phyloP scores from a whole-genome alignment of 2,888 invertebrate species.

The Aphrophora alni region DNA sequence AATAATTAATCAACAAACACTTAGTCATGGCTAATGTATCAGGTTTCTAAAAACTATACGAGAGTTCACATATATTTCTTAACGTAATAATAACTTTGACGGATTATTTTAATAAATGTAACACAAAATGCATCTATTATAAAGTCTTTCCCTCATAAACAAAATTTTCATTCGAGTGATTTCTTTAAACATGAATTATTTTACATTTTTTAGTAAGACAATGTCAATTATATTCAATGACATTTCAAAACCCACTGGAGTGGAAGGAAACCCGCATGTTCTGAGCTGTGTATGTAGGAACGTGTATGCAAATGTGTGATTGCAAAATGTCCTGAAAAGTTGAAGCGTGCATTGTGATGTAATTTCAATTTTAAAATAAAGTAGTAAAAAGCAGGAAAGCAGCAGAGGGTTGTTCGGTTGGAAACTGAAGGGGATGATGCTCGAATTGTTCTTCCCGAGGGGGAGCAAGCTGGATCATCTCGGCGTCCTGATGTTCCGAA shows the following conservation, averaged over 20 bases:
- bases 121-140: no score
- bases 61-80: no score
- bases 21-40: no score
- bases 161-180: no score
- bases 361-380: conserved; percentile 9
- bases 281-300: not conserved
- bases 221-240: not conserved
- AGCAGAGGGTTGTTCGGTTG: not conserved
- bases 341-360: not conserved
- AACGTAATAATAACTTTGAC: no score
- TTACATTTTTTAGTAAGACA: not conserved
- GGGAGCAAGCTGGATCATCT: conserved; percentile 3
- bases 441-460: conserved; percentile 2
- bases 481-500: not conserved
- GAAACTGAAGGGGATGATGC: not conserved
- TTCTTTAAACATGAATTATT: no score
- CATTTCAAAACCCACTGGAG: not conserved
- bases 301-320: not conserved
- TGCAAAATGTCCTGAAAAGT: not conserved
- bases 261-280: not conserved
- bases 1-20: no score
- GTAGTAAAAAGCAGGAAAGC: not conserved
- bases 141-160: no score
- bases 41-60: no score
- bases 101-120: no score